A percentile compares a stretch with the other conserved stretches of the same genome.
Conservation (phyloP, 2,888 invertebrate species). For the Agapetus fuscipes region DNA sequence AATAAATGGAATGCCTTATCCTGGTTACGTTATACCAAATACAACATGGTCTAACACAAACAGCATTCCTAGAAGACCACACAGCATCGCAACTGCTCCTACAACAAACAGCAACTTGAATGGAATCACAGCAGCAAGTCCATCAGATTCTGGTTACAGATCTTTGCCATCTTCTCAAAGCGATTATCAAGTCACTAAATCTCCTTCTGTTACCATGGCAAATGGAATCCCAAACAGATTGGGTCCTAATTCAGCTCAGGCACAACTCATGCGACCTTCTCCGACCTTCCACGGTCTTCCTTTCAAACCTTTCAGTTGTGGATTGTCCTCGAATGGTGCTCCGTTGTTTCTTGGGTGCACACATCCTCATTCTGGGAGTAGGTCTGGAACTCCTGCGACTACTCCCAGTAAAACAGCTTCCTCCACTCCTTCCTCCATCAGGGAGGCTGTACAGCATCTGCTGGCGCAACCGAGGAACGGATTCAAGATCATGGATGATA, state of each 20-base stretch:
- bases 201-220: slow-evolving; percentile 46
- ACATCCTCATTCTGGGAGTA: slow-evolving; percentile 31
- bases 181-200: slow-evolving; percentile 50
- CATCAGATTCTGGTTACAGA: slow-evolving; percentile 41
- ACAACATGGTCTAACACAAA: slow-evolving; percentile 28
- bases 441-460: slow-evolving; percentile 60
- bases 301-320: slow-evolving; percentile 34
- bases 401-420: slow-evolving; percentile 21
- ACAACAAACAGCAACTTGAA: slow-evolving; percentile 19
- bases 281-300: slow-evolving; percentile 55
- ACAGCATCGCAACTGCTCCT: slow-evolving; percentile 31
- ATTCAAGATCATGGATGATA: slow-evolving; percentile 67
- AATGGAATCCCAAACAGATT: slow-evolving; percentile 30
- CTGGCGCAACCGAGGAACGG: slow-evolving; percentile 62
- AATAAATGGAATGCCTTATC: slow-evolving; percentile 30
- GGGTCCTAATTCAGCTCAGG: slow-evolving; percentile 28
- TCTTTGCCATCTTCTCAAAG: slow-evolving; percentile 50
- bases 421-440: slow-evolving; percentile 52
- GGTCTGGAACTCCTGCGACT: slow-evolving; percentile 22
- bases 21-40: slow-evolving; percentile 25
- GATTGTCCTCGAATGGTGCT: slow-evolving; percentile 34
- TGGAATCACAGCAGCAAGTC: slow-evolving; percentile 31
- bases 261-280: slow-evolving; percentile 44
- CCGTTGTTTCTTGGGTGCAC: slow-evolving; percentile 38
- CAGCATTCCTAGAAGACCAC: slow-evolving; percentile 28